These are phyloP conservation scores for Picus viridis DNA, from an alignment of 2,797 vertebrate species.

Conservation along the genomic window DNA sequence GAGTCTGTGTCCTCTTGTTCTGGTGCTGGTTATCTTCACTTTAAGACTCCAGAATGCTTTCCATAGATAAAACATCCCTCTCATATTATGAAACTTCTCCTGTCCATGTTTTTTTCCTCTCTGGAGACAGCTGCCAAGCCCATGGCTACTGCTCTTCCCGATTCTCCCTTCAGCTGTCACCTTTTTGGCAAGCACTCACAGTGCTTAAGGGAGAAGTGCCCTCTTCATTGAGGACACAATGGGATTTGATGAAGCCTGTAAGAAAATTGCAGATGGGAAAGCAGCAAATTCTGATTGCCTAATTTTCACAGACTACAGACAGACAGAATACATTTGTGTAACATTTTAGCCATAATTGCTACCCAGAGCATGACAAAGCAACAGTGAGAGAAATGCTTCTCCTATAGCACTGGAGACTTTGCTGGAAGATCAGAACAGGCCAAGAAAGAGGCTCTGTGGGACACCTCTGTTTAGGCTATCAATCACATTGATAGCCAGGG, in stretches of 20 bases:
- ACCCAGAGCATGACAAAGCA: neutral
- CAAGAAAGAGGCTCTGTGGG: neutral
- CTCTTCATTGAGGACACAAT: slow-evolving; percentile 16
- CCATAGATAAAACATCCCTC: neutral
- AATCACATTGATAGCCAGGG: neutral
- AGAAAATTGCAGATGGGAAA: neutral
- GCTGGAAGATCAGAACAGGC: neutral
- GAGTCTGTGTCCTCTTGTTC: too few species aligned
- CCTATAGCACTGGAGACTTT: neutral
- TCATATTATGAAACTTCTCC: neutral
- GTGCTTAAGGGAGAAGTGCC: neutral
- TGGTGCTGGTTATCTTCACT: too few species aligned
- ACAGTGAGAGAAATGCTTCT: neutral
- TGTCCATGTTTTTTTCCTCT: neutral
- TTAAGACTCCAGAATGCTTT: neutral
- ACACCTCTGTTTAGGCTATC: neutral
- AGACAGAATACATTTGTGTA: slow-evolving; percentile 8
- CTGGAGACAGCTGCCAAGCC: neutral
- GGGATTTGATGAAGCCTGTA: slow-evolving; percentile 20
- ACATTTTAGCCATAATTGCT: neutral
- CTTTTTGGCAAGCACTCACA: neutral
- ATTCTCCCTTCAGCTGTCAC: neutral
- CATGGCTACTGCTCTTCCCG: neutral
- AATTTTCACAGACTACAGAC: slow-evolving; percentile 23
- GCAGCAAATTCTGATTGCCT: neutral